phyloP scores from a whole-genome alignment of 2,113 vertebrate genomes.

The Hydrolagus affinis region DNA sequence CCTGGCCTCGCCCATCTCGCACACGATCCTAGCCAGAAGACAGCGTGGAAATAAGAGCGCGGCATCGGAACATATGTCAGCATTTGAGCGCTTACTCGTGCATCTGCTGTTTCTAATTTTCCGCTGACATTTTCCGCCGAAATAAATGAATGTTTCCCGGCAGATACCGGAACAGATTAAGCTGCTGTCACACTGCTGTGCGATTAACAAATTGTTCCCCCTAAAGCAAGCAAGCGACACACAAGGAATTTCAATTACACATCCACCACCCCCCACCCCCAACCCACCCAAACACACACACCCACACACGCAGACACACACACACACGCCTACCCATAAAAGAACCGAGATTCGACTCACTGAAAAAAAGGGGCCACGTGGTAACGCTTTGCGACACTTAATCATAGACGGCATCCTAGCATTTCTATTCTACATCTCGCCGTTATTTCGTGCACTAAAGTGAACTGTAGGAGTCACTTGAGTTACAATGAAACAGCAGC shows the following conservation, averaged over 20 bases:
- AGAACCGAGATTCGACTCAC: neutral
- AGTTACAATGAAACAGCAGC: neutral
- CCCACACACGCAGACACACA: too few relatives aligned
- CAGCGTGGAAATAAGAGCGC: constrained; percentile 34
- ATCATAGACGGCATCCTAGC: too few relatives aligned
- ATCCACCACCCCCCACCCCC: too few relatives aligned
- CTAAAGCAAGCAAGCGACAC: constrained; percentile 52
- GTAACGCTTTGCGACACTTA: neutral
- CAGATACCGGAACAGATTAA: constrained; percentile 61
- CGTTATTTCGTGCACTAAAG: neutral
- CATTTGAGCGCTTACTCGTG: constrained; percentile 37
- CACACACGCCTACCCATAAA: neutral
- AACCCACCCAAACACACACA: too few relatives aligned
- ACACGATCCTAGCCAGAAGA: constrained; percentile 75
- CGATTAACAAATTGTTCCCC: constrained; percentile 74
- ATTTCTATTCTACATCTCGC: neutral
- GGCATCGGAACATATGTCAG: constrained; percentile 39
- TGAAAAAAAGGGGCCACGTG: neutral
- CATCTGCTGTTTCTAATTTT: constrained; percentile 58
- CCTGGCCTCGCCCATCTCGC: constrained; percentile 79
- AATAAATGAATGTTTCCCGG: constrained; percentile 70
- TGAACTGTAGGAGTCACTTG: neutral
- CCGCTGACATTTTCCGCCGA: constrained; percentile 58
- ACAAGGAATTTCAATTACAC: constrained; percentile 64
- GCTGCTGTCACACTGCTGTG: constrained; percentile 65